Conservation (phyloP, 2,888 invertebrate species). For the Lasioglossum villosulum region DNA sequence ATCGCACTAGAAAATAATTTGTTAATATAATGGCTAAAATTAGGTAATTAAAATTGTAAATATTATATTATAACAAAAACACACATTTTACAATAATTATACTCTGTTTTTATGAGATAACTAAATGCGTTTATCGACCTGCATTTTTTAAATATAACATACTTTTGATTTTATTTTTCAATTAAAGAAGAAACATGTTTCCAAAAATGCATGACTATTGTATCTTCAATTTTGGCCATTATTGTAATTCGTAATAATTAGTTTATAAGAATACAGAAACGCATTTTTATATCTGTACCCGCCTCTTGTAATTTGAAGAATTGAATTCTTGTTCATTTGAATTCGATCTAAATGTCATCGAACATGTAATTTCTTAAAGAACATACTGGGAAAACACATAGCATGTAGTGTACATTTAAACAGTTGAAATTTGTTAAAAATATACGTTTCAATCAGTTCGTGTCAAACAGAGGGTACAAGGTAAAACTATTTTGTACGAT, state of each 20-base stretch:
- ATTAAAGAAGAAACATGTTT: neutral
- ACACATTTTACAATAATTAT: conserved; percentile 18
- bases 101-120: conserved; percentile 3
- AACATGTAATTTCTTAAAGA: neutral
- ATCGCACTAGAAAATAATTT: conserved; percentile 34
- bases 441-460: conserved; percentile 15
- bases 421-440: conserved; percentile 1
- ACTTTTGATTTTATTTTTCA: conserved; percentile 5
- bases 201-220: neutral
- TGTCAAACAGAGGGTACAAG: conserved; percentile 39
- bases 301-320: conserved; percentile 17
- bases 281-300: conserved; percentile 53
- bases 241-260: conserved; percentile 42
- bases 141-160: conserved; percentile 12
- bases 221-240: conserved; percentile 55
- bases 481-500: conserved; percentile 56
- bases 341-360: conserved; percentile 5
- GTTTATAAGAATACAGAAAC: conserved; percentile 44
- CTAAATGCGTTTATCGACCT: conserved; percentile 6
- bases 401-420: conserved; percentile 4
- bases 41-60: conserved; percentile 52
- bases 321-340: neutral
- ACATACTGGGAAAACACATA: neutral
- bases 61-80: conserved; percentile 31
- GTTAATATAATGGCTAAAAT: conserved; percentile 64